phyloP scores from a whole-genome alignment of 2,888 invertebrate genomes.

The Cerastis leucographa region DNA sequence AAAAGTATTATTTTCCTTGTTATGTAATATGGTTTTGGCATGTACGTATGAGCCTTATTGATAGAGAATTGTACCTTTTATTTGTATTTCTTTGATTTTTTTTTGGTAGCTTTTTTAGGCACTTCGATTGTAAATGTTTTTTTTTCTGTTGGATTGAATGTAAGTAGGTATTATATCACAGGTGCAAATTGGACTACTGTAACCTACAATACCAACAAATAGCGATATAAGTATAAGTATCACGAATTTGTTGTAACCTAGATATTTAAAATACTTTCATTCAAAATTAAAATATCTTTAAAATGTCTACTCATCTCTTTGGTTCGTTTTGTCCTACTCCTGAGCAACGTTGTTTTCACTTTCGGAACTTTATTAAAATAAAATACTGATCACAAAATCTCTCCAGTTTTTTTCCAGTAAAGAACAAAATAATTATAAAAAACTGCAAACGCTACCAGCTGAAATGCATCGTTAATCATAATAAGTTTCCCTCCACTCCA shows the following conservation, averaged over 20 bases:
- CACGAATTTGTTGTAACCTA: not conserved
- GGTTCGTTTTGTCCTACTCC: not conserved
- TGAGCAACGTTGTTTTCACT: not conserved
- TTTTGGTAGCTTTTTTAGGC: not conserved
- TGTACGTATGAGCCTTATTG: conserved; percentile 1
- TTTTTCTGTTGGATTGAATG: too few species aligned
- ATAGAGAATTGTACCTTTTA: not conserved
- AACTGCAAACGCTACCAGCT: not conserved
- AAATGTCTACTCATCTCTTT: not conserved
- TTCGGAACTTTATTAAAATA: not conserved
- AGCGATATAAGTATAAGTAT: not conserved
- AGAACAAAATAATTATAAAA: not conserved
- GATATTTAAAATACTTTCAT: not conserved
- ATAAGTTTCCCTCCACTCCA: conserved; percentile 73
- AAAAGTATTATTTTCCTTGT: not conserved
- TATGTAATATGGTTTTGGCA: not conserved
- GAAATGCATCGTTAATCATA: conserved; percentile 3
- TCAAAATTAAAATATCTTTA: not conserved
- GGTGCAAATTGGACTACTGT: too few species aligned
- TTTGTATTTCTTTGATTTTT: not conserved
- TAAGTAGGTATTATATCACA: not conserved
- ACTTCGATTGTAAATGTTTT: not conserved
- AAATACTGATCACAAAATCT: not conserved
- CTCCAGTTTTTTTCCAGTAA: not conserved
- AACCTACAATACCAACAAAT: not conserved